These are phyloP conservation scores for Brachyopa scutellaris DNA, from an alignment of 2,888 invertebrate species.

Conservation along the genomic window DNA sequence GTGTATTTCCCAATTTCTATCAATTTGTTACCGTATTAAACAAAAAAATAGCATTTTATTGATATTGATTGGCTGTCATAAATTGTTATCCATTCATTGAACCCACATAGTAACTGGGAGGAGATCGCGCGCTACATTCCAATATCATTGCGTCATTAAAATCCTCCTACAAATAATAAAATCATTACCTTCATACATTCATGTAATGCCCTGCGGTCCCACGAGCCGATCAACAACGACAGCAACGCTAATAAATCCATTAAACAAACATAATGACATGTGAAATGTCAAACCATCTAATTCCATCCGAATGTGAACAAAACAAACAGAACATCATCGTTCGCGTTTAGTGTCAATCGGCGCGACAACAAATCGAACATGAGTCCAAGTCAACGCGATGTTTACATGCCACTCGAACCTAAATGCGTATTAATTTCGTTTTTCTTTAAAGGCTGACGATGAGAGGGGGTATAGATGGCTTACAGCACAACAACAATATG, in stretches of 20 bases:
- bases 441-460: background rate
- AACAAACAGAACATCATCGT: conserved; percentile 48
- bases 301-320: conserved; percentile 34
- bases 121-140: conserved; percentile 7
- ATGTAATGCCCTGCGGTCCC: conserved; percentile 3
- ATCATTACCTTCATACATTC: no score
- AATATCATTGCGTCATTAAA: conserved; percentile 19
- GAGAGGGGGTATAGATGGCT: background rate
- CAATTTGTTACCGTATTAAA: conserved; percentile 14
- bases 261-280: conserved; percentile 64
- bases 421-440: conserved; percentile 14
- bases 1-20: background rate
- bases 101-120: background rate
- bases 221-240: conserved; percentile 23
- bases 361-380: conserved; percentile 37
- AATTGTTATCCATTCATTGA: conserved; percentile 25
- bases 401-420: conserved; percentile 44
- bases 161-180: background rate
- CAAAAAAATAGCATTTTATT: no score
- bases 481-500: background rate
- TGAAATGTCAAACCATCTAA: conserved; percentile 66
- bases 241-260: conserved; percentile 48
- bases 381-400: conserved; percentile 18
- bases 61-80: conserved; percentile 45
- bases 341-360: conserved; percentile 38